Conservation (phyloP, 2,888 invertebrate species). For the Stenodera caucasica region DNA sequence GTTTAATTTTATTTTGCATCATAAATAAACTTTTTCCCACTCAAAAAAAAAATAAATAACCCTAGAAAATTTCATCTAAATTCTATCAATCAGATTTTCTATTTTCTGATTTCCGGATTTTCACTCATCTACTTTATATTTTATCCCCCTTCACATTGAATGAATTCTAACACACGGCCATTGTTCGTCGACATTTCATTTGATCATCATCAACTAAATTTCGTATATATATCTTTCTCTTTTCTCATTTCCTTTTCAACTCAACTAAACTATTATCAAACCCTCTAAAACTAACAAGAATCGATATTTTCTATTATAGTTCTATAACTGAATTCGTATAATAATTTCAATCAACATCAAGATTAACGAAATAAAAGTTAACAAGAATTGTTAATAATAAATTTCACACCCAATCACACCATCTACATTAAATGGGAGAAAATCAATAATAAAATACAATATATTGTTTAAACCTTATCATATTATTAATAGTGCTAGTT, state of each 20-base stretch:
- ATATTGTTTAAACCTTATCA: not conserved
- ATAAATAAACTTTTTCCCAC: not conserved
- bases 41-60: too few species aligned
- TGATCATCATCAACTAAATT: not conserved
- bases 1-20: constrained; percentile 37
- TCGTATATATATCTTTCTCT: not conserved
- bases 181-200: not conserved
- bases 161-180: too few species aligned
- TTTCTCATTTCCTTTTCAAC: not conserved
- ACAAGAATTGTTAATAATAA: too few species aligned
- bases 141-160: too few species aligned
- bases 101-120: too few species aligned
- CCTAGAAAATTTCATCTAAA: too few species aligned
- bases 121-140: too few species aligned
- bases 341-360: not conserved
- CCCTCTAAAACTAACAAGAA: constrained; percentile 3
- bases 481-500: constrained; percentile 4
- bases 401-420: too few species aligned
- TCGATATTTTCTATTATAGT: not conserved
- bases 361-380: too few species aligned
- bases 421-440: not conserved
- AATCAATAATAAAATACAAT: not conserved
- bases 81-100: too few species aligned
- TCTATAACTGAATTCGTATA: too few species aligned
- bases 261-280: not conserved